Conservation (phyloP, 1,140 invertebrate species). For the Teleopsis dalmanni region DNA sequence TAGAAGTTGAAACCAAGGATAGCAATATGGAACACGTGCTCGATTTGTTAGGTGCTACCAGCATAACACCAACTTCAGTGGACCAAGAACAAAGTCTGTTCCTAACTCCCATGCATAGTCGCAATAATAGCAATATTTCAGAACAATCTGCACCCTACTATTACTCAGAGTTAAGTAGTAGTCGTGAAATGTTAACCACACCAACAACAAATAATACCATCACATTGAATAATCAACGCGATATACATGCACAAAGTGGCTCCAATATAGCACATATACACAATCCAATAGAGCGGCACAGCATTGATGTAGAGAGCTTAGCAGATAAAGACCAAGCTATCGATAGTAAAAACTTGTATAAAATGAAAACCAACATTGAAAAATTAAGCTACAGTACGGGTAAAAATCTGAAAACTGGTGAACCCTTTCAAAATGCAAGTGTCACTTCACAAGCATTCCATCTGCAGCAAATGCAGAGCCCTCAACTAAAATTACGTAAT, state of each 20-base stretch:
- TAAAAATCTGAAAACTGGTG: constrained; percentile 27
- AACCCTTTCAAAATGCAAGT: background rate
- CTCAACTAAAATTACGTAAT: constrained; percentile 3
- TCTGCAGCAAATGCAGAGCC: constrained; percentile 3
- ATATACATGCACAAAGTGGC: constrained; percentile 44
- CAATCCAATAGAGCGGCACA: constrained; percentile 60
- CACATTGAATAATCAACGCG: constrained; percentile 61
- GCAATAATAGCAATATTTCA: constrained; percentile 43
- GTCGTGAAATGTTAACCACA: constrained; percentile 18
- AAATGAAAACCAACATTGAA: constrained; percentile 50
- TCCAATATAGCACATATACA: constrained; percentile 67
- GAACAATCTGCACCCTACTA: constrained; percentile 72
- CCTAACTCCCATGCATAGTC: constrained; percentile 31
- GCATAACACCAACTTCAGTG: constrained; percentile 11
- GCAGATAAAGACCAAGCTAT: constrained; percentile 61
- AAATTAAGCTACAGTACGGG: constrained; percentile 34
- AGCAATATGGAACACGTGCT: background rate
- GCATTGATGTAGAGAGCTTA: constrained; percentile 53
- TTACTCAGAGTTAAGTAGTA: constrained; percentile 68
- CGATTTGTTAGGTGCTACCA: constrained; percentile 11
- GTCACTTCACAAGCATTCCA: background rate
- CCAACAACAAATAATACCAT: constrained; percentile 15
- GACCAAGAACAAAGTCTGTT: background rate
- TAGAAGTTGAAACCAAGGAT: background rate
- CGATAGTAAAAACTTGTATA: constrained; percentile 69